Conservation (phyloP, 2,113 vertebrate genomes). For the Trachemys scripta region DNA sequence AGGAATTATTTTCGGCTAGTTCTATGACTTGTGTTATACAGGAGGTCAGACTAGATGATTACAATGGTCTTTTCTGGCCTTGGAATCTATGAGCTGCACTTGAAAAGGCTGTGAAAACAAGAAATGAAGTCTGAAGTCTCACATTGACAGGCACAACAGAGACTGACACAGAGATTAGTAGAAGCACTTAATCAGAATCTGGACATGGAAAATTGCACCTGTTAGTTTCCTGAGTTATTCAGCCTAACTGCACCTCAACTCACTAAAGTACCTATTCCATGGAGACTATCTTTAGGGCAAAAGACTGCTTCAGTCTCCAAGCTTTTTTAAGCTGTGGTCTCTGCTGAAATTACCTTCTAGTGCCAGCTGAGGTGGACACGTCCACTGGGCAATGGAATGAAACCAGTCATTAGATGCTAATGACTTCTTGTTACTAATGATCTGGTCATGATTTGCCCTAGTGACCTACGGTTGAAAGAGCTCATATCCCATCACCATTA, state of each 20-base stretch:
- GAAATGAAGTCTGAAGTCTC: background rate
- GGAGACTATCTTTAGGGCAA: background rate
- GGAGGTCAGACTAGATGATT: background rate
- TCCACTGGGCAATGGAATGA: slow-evolving; percentile 45
- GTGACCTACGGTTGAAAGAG: slow-evolving; percentile 65
- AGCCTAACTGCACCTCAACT: background rate
- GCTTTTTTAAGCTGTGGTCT: background rate
- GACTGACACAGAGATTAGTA: background rate
- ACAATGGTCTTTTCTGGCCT: background rate
- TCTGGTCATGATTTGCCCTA: slow-evolving; percentile 49
- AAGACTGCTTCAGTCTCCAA: background rate
- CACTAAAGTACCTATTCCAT: background rate
- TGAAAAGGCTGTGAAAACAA: background rate
- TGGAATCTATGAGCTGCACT: background rate
- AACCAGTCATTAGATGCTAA: slow-evolving; percentile 62
- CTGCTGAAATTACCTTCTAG: slow-evolving; percentile 40
- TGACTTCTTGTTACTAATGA: slow-evolving; percentile 56
- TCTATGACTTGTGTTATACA: background rate
- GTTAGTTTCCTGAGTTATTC: background rate
- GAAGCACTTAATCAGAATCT: background rate
- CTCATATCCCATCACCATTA: slow-evolving; percentile 21
- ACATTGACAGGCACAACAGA: background rate
- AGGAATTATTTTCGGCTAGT: background rate
- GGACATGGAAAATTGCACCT: background rate
- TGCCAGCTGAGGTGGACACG: slow-evolving; percentile 30